Evolutionary conservation across 2,797 vertebrate species (phyloP).

Genomic region (Sus cebifrons): DNA sequence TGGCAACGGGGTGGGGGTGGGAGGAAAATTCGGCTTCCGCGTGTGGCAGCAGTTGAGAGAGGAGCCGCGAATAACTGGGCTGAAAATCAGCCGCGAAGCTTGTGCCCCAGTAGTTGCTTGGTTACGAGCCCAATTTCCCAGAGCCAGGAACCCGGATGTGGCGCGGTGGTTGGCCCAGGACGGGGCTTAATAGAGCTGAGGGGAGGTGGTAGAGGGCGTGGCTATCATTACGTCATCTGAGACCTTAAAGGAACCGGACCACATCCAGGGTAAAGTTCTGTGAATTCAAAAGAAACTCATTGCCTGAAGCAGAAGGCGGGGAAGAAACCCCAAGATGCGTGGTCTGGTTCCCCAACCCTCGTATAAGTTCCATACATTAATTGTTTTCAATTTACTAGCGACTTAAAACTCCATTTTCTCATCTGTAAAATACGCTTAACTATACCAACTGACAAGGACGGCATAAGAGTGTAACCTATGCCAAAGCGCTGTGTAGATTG

Average conservation of each 20-base stretch:
- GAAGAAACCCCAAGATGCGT: not conserved
- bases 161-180: not conserved
- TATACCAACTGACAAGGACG: not conserved
- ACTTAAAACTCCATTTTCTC: not conserved
- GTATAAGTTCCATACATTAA: not conserved
- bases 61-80: not conserved
- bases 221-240: not conserved
- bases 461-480: not conserved
- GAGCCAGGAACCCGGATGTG: conserved; percentile 11
- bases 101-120: not conserved
- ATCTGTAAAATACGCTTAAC: conserved; percentile 23
- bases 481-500: not conserved
- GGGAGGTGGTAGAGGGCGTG: not conserved
- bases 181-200: not conserved
- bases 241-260: conserved; percentile 41
- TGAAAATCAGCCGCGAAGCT: not conserved
- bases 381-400: conserved; percentile 4
- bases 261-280: not conserved
- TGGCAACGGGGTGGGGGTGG: conserved; percentile 69
- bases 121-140: not conserved
- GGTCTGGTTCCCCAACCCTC: not conserved
- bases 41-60: not conserved
- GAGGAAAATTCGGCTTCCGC: not conserved
- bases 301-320: not conserved
- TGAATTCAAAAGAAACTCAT: not conserved